Base-by-base conservation (phyloP, 2,797 vertebrate species). In the Microhierax caerulescens region DNA sequence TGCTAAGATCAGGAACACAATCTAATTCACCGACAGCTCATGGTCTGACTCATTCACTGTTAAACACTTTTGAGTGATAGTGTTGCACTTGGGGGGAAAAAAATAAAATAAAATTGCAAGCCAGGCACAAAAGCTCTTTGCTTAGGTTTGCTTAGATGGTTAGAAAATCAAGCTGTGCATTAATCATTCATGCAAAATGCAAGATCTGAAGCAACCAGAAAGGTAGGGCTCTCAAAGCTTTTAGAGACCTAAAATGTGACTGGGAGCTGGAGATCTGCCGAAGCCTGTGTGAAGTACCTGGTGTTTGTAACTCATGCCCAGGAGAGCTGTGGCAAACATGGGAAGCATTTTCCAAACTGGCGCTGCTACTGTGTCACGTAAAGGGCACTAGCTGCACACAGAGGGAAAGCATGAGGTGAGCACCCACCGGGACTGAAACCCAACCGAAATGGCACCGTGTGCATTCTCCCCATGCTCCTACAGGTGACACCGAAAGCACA, bases 371-470 rank as follows among this genome's bases (percentile, higher is more conserved):
- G 1, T 10, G 45, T 51, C 63, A 45, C 4, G 28, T 13, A 65
- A 92, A 79, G 60, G 41, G 19, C 39, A 65, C 39, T 36, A 57
- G 37, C 32, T 74, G 64, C 53, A 30, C 22, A 1, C 17, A 10
- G 0, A 47, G 21, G 47, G 22, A 21, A 25, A 28, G 28, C 2
- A 3, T 2, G 54, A 72, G 41, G 28, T 12, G 43, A 88, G 59
- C 47, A 8, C 39, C 18, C 45, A 13, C 9, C 1, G 6, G 63
- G 14, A 60, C 48, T 36, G 34, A 70, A 63, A 10, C 15, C 23
- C 53, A 53, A 7, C 6, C 28, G 19, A 8, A 30, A 34, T 9
- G 59, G 34, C 10, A 7, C 7, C 4, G 1, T 23, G 0, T 4
- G 6, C 47, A 73, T 50, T 72, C 39, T 86, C 51, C 32, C 18